Evolutionary conservation across 2,797 vertebrate species (phyloP), one percentile per base, ranked within the genome.

Genomic region (Pseudochromis fuscus): DNA sequence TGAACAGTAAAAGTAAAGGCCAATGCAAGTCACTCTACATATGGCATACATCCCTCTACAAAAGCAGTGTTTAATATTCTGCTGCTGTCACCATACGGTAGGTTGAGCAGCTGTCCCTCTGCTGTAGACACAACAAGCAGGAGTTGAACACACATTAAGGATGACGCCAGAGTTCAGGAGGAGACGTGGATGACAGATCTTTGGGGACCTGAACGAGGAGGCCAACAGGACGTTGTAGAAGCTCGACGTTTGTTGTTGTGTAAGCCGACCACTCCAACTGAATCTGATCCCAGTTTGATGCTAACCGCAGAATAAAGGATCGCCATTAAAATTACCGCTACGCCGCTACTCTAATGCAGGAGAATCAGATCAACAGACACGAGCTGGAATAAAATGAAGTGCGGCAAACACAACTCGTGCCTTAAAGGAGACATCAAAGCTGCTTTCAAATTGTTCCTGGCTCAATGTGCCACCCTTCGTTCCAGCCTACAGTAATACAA

Each of bases 61-160:
- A 61, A 74, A 48, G 25, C 46, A 67, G 3, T 66, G 52, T 61
- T 85, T 77, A 82, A 77, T 86, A 75, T 77, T 79, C 79, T 64
- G 48, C 62, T 37, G 50, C 61, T 49, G 70, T 38, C 38, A 25
- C 76, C 66, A 57, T 72, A 79, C 10, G 3, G 57, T 44, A 72
- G 49, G 63, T n/a, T 58, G 67, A 72, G 66, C 78, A 86, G 71
- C 67, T 86, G 73, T 67, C 42, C 42, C 27, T 60, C 12, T 24
- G 52, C 24, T 51, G 50, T 68, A 80, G 73, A 75, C 72, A 77
- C 55, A 82, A 76, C 79, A 79, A 75, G 48, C 42, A 25, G 46
- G 73, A 72, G 53, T 72, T 51, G 55, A 77, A 68, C 63, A 62
- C 37, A 30, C 51, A 72, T 77, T 66, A 45, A 67, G 66, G 5